phyloP scores from a whole-genome alignment of 2,797 vertebrate species.

The Serranus cabrilla region DNA sequence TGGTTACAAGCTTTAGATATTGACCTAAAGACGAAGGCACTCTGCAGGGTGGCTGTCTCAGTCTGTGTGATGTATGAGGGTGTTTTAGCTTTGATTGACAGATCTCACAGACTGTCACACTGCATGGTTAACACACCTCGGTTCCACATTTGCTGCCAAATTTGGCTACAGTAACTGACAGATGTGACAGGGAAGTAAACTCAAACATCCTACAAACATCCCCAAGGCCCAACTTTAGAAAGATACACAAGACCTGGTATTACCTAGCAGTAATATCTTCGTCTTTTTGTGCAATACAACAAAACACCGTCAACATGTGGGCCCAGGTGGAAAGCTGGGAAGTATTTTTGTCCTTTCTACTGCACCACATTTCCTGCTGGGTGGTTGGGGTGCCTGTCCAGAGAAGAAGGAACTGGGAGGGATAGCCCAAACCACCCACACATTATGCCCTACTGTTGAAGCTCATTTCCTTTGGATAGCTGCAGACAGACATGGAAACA shows the following conservation, averaged over 20 bases:
- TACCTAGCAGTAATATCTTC: not conserved
- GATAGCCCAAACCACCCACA: not conserved
- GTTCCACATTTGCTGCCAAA: conserved; percentile 6
- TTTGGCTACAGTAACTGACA: conserved; percentile 11
- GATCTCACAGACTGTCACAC: conserved; percentile 1
- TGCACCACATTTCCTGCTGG: not conserved
- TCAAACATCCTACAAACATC: conserved; percentile 1
- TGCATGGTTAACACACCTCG: not conserved
- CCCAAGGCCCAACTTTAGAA: not conserved
- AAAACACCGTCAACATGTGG: not conserved
- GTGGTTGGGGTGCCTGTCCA: not conserved
- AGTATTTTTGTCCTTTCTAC: not conserved
- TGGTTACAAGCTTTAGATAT: not conserved
- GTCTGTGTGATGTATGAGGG: conserved; percentile 1
- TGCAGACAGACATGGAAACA: not conserved
- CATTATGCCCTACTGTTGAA: conserved; percentile 5
- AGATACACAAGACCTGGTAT: not conserved
- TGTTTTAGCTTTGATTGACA: conserved; percentile 20
- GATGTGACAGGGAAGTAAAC: not conserved
- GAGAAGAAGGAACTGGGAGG: not conserved
- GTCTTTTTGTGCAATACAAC: not conserved
- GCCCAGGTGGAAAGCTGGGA: not conserved
- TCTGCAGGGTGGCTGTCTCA: conserved; percentile 4
- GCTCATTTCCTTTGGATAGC: not conserved
- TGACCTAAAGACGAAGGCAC: conserved; percentile 4